These are phyloP conservation scores for Priocnemis perturbator DNA, from an alignment of 2,888 invertebrate genomes.

Conservation along the genomic window DNA sequence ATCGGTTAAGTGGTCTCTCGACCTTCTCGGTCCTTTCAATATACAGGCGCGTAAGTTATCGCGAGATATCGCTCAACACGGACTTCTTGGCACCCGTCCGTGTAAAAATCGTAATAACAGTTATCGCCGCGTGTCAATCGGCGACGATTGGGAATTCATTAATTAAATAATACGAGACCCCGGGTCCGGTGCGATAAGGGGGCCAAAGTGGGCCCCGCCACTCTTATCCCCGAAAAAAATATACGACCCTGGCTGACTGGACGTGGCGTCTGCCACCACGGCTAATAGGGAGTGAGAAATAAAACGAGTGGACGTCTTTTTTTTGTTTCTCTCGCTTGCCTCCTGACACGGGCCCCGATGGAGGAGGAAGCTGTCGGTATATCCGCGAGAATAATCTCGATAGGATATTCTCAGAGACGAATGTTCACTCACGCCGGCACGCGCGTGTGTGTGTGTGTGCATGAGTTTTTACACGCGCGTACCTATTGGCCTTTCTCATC, in stretches of 20 bases:
- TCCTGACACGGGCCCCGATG: no score
- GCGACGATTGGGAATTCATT: constrained; percentile 62
- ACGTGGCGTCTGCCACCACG: constrained; percentile 24
- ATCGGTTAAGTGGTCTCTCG: constrained; percentile 48
- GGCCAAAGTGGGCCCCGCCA: constrained; percentile 3
- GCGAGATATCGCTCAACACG: constrained; percentile 50
- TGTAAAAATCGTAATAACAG: constrained; percentile 65
- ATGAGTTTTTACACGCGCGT: no score
- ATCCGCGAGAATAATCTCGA: constrained; percentile 6
- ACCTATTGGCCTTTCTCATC: no score
- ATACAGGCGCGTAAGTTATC: constrained; percentile 44
- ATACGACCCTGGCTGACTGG: constrained; percentile 20
- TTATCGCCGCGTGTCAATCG: constrained; percentile 57
- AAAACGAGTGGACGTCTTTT: neutral
- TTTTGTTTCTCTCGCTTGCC: neutral
- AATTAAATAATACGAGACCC: constrained; percentile 66
- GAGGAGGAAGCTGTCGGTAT: neutral
- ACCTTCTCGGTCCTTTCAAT: constrained; percentile 26
- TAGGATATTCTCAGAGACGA: constrained; percentile 1
- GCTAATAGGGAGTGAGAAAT: constrained; percentile 18
- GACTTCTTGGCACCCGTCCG: constrained; percentile 46
- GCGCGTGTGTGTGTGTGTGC: no score
- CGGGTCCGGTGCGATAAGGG: constrained; percentile 25
- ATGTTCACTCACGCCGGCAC: neutral
- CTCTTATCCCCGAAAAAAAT: constrained; percentile 24